Percentiles rank a stretch among this genome's conserved stretches.
phyloP scores from a whole-genome alignment of 2,113 vertebrate genomes.

The Tringa solitaria region DNA sequence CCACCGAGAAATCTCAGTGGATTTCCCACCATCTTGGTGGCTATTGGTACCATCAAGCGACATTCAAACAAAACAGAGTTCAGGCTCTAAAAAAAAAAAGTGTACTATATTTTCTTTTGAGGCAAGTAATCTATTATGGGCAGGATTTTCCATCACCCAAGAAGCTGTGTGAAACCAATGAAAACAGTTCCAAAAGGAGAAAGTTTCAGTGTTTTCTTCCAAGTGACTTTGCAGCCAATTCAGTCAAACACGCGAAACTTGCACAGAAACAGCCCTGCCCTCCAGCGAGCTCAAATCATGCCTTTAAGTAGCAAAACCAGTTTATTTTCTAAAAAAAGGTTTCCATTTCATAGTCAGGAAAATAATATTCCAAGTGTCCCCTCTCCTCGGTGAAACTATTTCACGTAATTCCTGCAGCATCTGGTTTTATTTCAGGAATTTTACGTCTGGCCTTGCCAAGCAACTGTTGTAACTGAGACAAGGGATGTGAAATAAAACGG shows the following conservation, averaged over 20 bases:
- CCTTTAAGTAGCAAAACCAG: accelerated
- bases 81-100: not conserved
- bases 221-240: not conserved
- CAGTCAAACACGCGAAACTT: not conserved
- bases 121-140: not conserved
- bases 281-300: not conserved
- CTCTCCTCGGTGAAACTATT: not conserved
- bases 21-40: no score
- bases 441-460: not conserved
- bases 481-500: not conserved
- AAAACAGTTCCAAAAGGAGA: not conserved
- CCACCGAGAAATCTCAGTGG: not conserved
- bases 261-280: not conserved
- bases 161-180: not conserved
- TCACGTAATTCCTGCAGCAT: not conserved
- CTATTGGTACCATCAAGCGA: accelerated
- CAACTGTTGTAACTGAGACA: not conserved
- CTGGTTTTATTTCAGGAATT: not conserved
- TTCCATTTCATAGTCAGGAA: not conserved
- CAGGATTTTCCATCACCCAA: not conserved
- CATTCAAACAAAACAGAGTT: not conserved
- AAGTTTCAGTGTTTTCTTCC: not conserved
- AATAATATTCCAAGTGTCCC: not conserved
- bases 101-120: not conserved
- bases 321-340: not conserved